Base-by-base conservation (phyloP, 2,888 invertebrate species). In the Mythimna impura region DNA sequence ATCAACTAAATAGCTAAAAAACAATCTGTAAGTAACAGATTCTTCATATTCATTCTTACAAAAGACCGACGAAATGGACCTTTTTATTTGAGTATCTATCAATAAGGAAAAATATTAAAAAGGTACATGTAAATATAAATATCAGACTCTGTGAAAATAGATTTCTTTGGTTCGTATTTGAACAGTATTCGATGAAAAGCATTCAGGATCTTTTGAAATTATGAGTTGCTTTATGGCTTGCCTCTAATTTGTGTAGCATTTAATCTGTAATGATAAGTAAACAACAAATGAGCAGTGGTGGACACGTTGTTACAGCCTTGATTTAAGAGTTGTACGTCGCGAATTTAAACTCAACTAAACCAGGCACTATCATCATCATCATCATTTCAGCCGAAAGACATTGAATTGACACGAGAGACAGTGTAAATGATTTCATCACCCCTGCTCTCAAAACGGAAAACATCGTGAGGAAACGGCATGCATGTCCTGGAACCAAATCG, bases 41-140 rank as follows among this genome's bases (percentile, higher is more conserved):
- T n/a, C 66, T 62, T 66, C 43, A 73, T 57, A 52, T 72, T 66
- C 20, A 47, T 60, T 64, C 71, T 17, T 9, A 22, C 20, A 40
- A 65, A 76, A 54, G 47, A 62, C 62, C 52, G 25, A 47, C 22
- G 66, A 62, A 74, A 66, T 57, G 66, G 66, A 40, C 47, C 66
- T 66, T 80, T 76, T 80, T 58, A 58, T 77, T 52, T 72, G 66
- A 47, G 54, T 61, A 78, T 30, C 22, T 30, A 78, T 60, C 66
- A 74, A 80, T 66, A 74, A 81, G 81, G 81, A 64, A 78, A 78
- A 81, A 76, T 68, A 81, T 68, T 78, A 68, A 76, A 52, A 80
- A 80, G 66, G 40, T 66, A 74, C 66, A 63, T 57, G 80, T 63
- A 73, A 80, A 77, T 58, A 74, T 66, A 62, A 66, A 74, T 58